Base-by-base conservation (phyloP, 2,797 vertebrate genomes). In the Florisuga fusca region DNA sequence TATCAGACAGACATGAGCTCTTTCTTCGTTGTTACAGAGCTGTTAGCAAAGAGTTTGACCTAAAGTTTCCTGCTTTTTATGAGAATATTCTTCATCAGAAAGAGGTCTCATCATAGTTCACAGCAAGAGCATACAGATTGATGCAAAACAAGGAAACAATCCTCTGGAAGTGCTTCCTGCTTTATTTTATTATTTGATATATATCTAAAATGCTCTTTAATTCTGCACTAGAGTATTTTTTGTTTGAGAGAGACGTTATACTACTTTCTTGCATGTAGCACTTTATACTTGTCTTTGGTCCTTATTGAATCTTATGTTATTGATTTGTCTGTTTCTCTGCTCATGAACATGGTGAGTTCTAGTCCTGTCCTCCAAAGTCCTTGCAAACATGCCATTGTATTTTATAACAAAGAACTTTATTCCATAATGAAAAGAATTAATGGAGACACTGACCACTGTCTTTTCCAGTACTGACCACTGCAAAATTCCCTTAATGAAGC, bases 351-450 rank as follows among this genome's bases (percentile, higher is more conserved):
- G 34, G 17, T 19, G 12, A 63, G 83, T 71, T 83, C 61, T 61
- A 72, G 54, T 61, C 9, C 12, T 63, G 7, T 41, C 33, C 31
- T 67, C 23, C 54, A 72, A 86, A 86, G 20, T 20, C 7, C 54
- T 90, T 77, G 45, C 45, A 61, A 90, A 78, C 4, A 19, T 91
- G 2, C 2, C 31, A 57, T 45, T 43, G 29, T 22, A 81, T 80
- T 91, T 90, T 71, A 34, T 38, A 90, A 43, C 8, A 38, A 84
- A 80, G 57, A 6, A 20, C 2, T 77, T 89, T 74, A 80, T 93
- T 84, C n/a, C 8, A 3, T 41, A 71, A 67, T 12, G 12, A 71
- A 83, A 71, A 57, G 2, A 9, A 29, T 67, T 71, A 64, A 19
- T 36, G 36, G 53, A 83, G 19, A 41, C 80, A 74, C 34, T 91